Conservation (phyloP, 2,888 invertebrate species). For the Drosophila gaucha region DNA sequence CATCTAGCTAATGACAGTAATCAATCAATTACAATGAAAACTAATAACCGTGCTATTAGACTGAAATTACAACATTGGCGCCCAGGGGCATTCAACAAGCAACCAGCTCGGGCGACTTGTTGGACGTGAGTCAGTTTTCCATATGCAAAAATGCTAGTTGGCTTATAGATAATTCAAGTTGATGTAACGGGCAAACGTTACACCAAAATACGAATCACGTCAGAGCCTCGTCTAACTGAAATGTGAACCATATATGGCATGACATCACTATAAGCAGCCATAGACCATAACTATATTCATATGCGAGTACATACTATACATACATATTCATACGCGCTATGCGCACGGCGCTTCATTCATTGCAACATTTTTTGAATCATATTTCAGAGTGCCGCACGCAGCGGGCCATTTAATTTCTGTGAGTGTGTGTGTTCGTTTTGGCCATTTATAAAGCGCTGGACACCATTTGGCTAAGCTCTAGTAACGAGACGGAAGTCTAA, state of each 20-base stretch:
- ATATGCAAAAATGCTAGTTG: slow-evolving; percentile 42
- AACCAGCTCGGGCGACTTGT: slow-evolving; percentile 6
- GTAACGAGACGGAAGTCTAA: slow-evolving; percentile 64
- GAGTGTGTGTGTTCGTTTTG: slow-evolving; percentile 42
- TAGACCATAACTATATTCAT: slow-evolving; percentile 63
- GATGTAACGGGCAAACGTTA: slow-evolving; percentile 48
- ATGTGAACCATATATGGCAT: slow-evolving; percentile 78
- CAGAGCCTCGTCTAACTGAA: slow-evolving; percentile 71
- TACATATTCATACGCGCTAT: slow-evolving; percentile 17
- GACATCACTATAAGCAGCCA: slow-evolving; percentile 76
- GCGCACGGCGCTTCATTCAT: slow-evolving; percentile 51
- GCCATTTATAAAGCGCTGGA: slow-evolving; percentile 42
- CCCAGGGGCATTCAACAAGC: slow-evolving; percentile 40
- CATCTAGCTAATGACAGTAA: slow-evolving; percentile 58
- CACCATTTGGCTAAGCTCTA: slow-evolving; percentile 25
- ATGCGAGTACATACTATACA: not conserved
- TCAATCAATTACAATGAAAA: slow-evolving; percentile 75
- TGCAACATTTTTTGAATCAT: slow-evolving; percentile 67
- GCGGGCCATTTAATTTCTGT: slow-evolving; percentile 50
- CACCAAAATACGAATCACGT: slow-evolving; percentile 59
- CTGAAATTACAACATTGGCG: slow-evolving; percentile 55
- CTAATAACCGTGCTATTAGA: slow-evolving; percentile 72
- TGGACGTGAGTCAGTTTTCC: slow-evolving; percentile 37
- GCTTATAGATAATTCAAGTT: slow-evolving; percentile 16
- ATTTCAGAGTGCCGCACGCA: slow-evolving; percentile 68